These are phyloP conservation scores for Solen grandis DNA, from an alignment of 1,140 invertebrate genomes.

Conservation along the genomic window DNA sequence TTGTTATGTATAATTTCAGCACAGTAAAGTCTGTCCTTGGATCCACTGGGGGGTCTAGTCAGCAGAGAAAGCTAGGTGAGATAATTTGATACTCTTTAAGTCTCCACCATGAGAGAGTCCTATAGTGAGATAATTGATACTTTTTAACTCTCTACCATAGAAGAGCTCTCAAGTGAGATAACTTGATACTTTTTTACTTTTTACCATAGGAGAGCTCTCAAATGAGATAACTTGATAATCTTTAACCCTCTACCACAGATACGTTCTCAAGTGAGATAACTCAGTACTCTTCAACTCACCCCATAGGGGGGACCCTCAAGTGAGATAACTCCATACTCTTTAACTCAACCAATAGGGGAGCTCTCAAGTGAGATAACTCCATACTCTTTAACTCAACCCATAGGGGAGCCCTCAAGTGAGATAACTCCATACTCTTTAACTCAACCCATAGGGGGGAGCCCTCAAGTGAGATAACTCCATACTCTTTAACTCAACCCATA, in stretches of 20 bases:
- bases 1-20: neutral
- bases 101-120: neutral
- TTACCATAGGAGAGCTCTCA: neutral
- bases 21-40: conserved; percentile 56
- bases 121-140: neutral
- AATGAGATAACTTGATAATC: neutral
- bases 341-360: too few relatives aligned
- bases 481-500: too few relatives aligned
- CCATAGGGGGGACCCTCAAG: neutral
- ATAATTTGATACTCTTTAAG: neutral
- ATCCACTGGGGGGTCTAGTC: conserved; percentile 53
- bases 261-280: neutral
- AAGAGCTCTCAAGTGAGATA: neutral
- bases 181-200: neutral
- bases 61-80: conserved; percentile 53
- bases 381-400: too few relatives aligned
- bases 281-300: neutral
- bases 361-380: too few relatives aligned
- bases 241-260: neutral
- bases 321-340: neutral
- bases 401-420: too few relatives aligned
- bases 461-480: too few relatives aligned
- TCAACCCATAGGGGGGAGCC: too few relatives aligned
- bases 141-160: neutral
- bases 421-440: too few relatives aligned